Conservation (phyloP, 1,140 invertebrate species). For the Olivierus martensii region DNA sequence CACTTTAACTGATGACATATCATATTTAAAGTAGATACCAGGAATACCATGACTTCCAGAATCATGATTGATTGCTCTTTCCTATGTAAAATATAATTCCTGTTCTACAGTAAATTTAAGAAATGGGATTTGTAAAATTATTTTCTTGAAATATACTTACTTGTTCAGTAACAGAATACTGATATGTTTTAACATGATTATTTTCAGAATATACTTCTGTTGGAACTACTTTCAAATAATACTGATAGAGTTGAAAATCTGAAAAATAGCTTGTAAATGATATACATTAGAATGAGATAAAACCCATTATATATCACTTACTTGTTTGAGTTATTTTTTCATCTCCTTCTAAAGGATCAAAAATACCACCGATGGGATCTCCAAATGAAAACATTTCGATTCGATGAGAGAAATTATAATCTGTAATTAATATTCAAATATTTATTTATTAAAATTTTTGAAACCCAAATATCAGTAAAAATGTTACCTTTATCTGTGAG, state of each 20-base stretch:
- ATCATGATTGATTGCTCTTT: slow-evolving; percentile 53
- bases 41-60: slow-evolving; percentile 77
- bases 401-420: slow-evolving; percentile 87
- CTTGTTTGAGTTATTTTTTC: slow-evolving; percentile 54
- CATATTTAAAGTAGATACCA: slow-evolving; percentile 91
- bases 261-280: too few relatives aligned
- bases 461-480: not conserved
- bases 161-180: slow-evolving; percentile 80
- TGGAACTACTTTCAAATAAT: slow-evolving; percentile 90
- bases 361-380: slow-evolving; percentile 60
- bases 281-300: slow-evolving; percentile 9
- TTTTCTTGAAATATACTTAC: slow-evolving; percentile 30
- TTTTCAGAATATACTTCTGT: slow-evolving; percentile 63
- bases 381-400: slow-evolving; percentile 90
- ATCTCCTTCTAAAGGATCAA: slow-evolving; percentile 87
- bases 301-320: slow-evolving; percentile 33
- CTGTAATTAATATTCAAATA: slow-evolving; percentile 26
- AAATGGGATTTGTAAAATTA: too few relatives aligned
- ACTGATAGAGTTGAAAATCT: slow-evolving; percentile 75
- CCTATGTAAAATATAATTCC: slow-evolving; percentile 23
- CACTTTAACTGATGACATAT: slow-evolving; percentile 75
- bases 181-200: slow-evolving; percentile 53
- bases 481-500: slow-evolving; percentile 41
- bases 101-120: too few relatives aligned
- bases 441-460: not conserved